Conservation (phyloP, 2,113 vertebrate species). For the Seriola dumerili region DNA sequence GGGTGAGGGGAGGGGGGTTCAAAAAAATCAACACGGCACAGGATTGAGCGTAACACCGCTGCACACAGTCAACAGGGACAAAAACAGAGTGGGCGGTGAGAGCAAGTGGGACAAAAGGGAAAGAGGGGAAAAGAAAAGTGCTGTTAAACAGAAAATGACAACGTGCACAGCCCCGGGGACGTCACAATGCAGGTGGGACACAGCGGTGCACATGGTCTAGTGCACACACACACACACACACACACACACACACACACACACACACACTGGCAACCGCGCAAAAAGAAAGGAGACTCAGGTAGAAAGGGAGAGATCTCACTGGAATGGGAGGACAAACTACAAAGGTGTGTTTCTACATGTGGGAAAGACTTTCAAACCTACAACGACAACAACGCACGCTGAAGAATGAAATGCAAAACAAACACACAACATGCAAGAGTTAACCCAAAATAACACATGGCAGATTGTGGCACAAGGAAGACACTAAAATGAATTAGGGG, state of each 20-base stretch:
- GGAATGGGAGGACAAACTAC: constrained; percentile 57
- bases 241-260: constrained; percentile 8
- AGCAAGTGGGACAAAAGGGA: constrained; percentile 57
- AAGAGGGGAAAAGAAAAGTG: constrained; percentile 58
- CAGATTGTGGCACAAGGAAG: constrained; percentile 21
- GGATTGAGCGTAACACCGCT: constrained; percentile 53
- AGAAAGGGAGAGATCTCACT: constrained; percentile 69
- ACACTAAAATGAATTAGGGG: constrained; percentile 5
- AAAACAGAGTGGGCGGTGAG: constrained; percentile 54
- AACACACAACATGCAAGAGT: constrained; percentile 19
- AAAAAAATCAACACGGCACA: constrained; percentile 70
- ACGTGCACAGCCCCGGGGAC: constrained; percentile 38
- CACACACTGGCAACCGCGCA: constrained; percentile 27
- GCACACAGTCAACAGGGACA: constrained; percentile 63
- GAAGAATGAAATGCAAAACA: constrained; percentile 38
- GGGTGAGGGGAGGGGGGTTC: constrained; percentile 58
- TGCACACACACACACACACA: background rate
- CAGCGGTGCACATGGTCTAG: constrained; percentile 27
- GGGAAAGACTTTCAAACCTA: constrained; percentile 5
- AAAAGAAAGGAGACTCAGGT: constrained; percentile 44
- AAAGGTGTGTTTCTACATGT: constrained; percentile 41
- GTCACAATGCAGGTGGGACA: constrained; percentile 66
- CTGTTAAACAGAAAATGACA: constrained; percentile 78
- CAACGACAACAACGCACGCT: constrained; percentile 26
- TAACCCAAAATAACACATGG: constrained; percentile 31